Conservation (phyloP, 1,140 invertebrate species). For the Platorchestia sp. region DNA sequence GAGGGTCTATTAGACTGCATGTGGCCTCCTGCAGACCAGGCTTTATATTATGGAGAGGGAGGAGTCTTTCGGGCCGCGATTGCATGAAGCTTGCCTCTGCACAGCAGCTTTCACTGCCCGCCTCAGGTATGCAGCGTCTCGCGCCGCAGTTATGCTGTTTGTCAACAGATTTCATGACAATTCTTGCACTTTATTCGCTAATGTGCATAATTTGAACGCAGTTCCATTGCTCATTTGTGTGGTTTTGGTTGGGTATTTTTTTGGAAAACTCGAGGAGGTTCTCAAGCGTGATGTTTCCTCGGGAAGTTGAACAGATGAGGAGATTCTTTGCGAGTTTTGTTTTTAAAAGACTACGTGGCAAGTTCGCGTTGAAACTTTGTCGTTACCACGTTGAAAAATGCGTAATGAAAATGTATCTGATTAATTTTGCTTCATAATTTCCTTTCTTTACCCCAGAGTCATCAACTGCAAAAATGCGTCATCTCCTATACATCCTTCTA, state of each 20-base stretch:
- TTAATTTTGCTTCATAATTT: neutral
- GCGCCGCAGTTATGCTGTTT: neutral
- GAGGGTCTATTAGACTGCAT: slow-evolving; percentile 16
- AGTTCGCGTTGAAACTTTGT: neutral
- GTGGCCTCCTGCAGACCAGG: neutral
- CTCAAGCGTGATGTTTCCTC: neutral
- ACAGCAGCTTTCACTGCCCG: slow-evolving; percentile 42
- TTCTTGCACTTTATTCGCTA: neutral
- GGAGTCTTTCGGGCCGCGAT: neutral
- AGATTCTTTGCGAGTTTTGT: neutral
- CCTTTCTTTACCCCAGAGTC: neutral
- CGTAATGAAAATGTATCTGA: neutral
- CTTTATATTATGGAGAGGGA: slow-evolving; percentile 23
- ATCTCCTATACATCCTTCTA: neutral
- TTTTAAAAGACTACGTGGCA: neutral
- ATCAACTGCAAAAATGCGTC: neutral
- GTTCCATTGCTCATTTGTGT: neutral
- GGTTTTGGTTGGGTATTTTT: neutral
- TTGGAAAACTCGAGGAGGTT: neutral
- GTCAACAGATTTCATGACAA: neutral
- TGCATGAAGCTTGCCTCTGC: neutral
- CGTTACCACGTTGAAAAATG: neutral
- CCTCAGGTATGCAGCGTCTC: neutral
- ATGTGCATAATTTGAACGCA: neutral
- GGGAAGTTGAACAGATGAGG: neutral